Conservation (phyloP, 2,888 invertebrate genomes). For the Chorisops tibialis region DNA sequence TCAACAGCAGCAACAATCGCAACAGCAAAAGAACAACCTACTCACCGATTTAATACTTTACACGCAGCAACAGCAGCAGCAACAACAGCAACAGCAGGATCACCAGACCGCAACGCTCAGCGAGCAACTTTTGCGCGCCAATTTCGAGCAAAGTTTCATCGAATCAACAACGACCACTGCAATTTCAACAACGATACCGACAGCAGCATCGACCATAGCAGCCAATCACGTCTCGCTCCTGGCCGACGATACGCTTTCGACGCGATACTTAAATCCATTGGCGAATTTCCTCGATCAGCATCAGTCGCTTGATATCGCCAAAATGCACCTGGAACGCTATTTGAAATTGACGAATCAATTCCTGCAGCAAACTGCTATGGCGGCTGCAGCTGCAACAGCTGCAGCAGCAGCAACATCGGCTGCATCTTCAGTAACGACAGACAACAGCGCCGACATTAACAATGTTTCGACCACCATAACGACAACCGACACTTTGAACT, state of each 20-base stretch:
- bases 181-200: constrained; percentile 26
- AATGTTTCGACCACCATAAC: constrained; percentile 32
- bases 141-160: constrained; percentile 24
- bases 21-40: constrained; percentile 14
- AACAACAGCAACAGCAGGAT: constrained; percentile 22
- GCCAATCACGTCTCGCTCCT: not conserved
- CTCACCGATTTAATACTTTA: constrained; percentile 20
- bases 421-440: not conserved
- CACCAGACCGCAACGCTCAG: constrained; percentile 28
- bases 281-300: constrained; percentile 44
- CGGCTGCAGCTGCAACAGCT: constrained; percentile 39
- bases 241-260: not conserved
- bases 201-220: constrained; percentile 2
- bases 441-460: not conserved
- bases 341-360: constrained; percentile 44
- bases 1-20: not conserved
- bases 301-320: constrained; percentile 45
- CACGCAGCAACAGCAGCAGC: constrained; percentile 14
- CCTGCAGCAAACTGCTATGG: constrained; percentile 40
- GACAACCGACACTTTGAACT: constrained; percentile 36
- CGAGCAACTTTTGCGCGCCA: constrained; percentile 32
- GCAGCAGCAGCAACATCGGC: constrained; percentile 28
- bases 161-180: constrained; percentile 3
- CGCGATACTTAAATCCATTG: constrained; percentile 35
- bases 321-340: constrained; percentile 47